Evolutionary conservation across 2,888 invertebrate genomes (phyloP), one percentile per base, ranked within the genome.

Genomic region (Dolomedes plantarius): DNA sequence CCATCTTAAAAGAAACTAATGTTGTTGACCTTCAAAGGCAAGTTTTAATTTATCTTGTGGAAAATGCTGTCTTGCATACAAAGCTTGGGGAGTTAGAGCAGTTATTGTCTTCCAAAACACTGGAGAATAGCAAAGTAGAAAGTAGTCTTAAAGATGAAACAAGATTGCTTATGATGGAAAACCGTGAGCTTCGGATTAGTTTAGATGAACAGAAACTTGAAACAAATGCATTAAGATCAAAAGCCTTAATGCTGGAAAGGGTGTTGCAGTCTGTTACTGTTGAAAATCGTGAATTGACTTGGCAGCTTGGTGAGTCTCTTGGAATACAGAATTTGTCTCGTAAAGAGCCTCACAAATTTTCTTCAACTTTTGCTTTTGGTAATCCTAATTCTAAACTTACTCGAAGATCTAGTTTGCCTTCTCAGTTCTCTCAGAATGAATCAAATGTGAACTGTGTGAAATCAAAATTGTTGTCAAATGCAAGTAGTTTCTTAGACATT

Each of bases 11-110:
- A 77, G 89, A 89, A 65, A 89, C 77, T 19, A 89, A 89, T 62
- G 88, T 89, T 6, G 65, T 89, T 27, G 89, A 89, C 36, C 88
- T 90, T 11, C 89, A 89, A 72, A 72, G 89, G 28, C 90, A 90
- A 74, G 89, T 89, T 11, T 86, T 90, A 28, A 86, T 88, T 16
- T 89, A 89, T 56, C 88, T 90, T 27, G 89, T 90, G 75, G 90
- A 90, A 62, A 89, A 89, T 46, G 89, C 89, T 87, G 89, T 89
- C 1, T 46, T 87, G 39, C 75, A 80, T 13, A 80, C 83, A 9
- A 87, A 76, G 62, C 41, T 87, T 13, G 62, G 36, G 13, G 77
- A 87, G 62, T 56, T 50, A 0, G 87, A 87, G 31, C 68, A 85
- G 11, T 28, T 11, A n/a, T 23, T 79, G 28, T 65, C 65, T 9